phyloP scores from a whole-genome alignment of 2,888 invertebrate genomes.

The Volucella inflata region DNA sequence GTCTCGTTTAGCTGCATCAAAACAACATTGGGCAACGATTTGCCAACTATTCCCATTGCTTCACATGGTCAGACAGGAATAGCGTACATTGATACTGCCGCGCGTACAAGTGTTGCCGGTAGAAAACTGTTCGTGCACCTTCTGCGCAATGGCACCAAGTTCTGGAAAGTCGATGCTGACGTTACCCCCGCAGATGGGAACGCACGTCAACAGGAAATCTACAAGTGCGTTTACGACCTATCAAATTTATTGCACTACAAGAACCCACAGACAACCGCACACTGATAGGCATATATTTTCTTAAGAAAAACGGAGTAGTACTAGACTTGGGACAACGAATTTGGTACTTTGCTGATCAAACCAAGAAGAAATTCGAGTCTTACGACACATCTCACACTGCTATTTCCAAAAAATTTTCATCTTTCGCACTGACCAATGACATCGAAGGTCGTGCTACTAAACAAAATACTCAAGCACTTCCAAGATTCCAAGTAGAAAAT shows the following conservation, averaged over 20 bases:
- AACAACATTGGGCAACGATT: conserved; percentile 2
- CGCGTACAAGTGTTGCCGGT: too few relatives aligned
- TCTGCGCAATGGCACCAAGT: conserved; percentile 29
- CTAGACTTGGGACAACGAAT: too few relatives aligned
- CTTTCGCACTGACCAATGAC: too few relatives aligned
- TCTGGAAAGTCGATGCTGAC: conserved; percentile 8
- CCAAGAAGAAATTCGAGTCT: conserved; percentile 12
- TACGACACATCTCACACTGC: not conserved
- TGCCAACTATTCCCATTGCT: conserved; percentile 3
- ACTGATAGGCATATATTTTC: conserved; percentile 23
- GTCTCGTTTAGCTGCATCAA: conserved; percentile 33
- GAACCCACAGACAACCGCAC: conserved; percentile 11
- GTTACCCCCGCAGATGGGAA: conserved; percentile 31
- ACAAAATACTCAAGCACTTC: too few relatives aligned
- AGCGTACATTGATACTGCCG: conserved; percentile 10
- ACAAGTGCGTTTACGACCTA: conserved; percentile 14
- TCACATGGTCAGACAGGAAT: conserved; percentile 25
- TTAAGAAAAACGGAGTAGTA: conserved; percentile 26
- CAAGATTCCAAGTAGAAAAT: too few relatives aligned
- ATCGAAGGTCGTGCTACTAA: too few relatives aligned
- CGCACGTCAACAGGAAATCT: conserved; percentile 16
- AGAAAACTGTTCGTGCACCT: conserved; percentile 23
- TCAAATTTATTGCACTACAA: conserved; percentile 20
- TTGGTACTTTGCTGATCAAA: conserved; percentile 25
- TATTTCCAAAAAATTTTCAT: not conserved